These are phyloP conservation scores for Crenichthys baileyi DNA, from an alignment of 2,797 vertebrate genomes.

Conservation along the genomic window DNA sequence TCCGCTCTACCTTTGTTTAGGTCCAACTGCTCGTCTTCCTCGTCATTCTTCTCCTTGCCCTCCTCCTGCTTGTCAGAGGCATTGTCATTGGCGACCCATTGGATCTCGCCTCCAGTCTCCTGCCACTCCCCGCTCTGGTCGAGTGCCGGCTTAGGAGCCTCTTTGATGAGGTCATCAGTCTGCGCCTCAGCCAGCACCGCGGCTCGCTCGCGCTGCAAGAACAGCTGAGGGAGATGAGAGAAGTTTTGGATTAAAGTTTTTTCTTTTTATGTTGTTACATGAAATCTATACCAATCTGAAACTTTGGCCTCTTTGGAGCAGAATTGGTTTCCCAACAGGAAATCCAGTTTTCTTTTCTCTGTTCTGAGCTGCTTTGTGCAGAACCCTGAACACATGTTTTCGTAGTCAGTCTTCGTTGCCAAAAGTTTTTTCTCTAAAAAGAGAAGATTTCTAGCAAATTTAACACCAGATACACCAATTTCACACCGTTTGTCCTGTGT, in stretches of 20 bases:
- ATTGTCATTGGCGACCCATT: conserved; percentile 90
- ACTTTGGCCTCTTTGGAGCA: not conserved
- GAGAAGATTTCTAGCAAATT: too few species aligned
- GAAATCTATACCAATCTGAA: not conserved
- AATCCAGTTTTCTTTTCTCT: not conserved
- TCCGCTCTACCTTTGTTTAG: conserved; percentile 91
- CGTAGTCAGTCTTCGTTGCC: too few species aligned
- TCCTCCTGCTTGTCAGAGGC: conserved; percentile 83
- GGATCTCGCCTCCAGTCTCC: conserved; percentile 94
- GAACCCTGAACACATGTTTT: too few species aligned
- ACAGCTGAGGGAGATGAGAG: conserved; percentile 78
- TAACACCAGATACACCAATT: too few species aligned
- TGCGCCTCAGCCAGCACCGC: conserved; percentile 93
- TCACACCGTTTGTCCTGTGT: too few species aligned
- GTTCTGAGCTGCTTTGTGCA: too few species aligned
- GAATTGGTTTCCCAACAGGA: not conserved
- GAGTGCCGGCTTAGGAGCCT: conserved; percentile 86
- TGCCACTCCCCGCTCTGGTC: conserved; percentile 97
- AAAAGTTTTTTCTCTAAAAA: too few species aligned
- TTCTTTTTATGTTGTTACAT: not conserved
- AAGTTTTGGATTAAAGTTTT: not conserved
- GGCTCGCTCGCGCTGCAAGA: conserved; percentile 92
- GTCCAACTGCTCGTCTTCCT: conserved; percentile 95
- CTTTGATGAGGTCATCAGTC: conserved; percentile 98
- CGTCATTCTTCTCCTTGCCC: conserved; percentile 81